Percentiles rank a stretch among this genome's conserved stretches.
These are phyloP conservation scores for Brachyptera risi DNA, from an alignment of 2,888 invertebrate species.

Conservation along the genomic window DNA sequence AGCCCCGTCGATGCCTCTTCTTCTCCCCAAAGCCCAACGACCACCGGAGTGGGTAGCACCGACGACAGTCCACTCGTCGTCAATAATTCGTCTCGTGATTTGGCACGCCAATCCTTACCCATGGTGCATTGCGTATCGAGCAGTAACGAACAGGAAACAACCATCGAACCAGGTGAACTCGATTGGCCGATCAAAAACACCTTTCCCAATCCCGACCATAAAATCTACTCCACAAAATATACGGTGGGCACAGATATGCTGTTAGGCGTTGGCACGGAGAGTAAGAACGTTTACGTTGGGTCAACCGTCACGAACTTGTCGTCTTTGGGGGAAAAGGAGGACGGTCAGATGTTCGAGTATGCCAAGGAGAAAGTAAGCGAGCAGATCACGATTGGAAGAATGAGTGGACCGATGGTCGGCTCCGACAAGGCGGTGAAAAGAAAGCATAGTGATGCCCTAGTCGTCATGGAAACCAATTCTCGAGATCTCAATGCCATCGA, in stretches of 20 bases:
- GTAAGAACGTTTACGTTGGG: conserved; percentile 13
- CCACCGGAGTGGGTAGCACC: conserved; percentile 39
- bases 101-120: conserved; percentile 41
- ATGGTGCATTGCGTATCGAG: conserved; percentile 88
- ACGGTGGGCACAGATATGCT: neutral
- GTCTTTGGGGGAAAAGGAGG: neutral
- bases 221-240: neutral
- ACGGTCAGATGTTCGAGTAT: neutral
- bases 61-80: conserved; percentile 37
- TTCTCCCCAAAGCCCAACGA: conserved; percentile 40
- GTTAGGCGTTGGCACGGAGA: neutral
- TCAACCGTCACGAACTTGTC: conserved; percentile 22
- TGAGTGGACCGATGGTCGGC: neutral
- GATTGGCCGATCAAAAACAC: conserved; percentile 10
- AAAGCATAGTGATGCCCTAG: conserved; percentile 42
- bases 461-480: conserved; percentile 45
- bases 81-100: neutral
- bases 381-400: too few species aligned
- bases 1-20: conserved; percentile 61
- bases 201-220: neutral
- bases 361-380: neutral
- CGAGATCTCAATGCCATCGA: conserved; percentile 41
- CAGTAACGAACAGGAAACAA: conserved; percentile 55
- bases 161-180: neutral
- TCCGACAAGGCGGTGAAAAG: conserved; percentile 31